These are phyloP conservation scores for Pantelozetes paolii DNA, from an alignment of 2,888 invertebrate genomes.

Conservation along the genomic window DNA sequence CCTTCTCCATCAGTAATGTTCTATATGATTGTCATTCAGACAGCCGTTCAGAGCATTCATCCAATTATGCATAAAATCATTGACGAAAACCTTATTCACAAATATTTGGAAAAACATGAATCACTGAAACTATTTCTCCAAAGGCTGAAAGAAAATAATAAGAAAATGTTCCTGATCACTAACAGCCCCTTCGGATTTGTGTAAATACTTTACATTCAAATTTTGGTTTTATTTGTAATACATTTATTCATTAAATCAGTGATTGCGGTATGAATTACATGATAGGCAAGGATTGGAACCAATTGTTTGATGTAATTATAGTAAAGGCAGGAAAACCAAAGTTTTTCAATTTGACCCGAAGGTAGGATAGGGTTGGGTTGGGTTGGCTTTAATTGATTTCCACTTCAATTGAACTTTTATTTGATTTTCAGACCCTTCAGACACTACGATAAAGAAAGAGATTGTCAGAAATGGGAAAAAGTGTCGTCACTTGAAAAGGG, in stretches of 20 bases:
- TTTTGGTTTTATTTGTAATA: background rate
- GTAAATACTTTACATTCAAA: constrained; percentile 52
- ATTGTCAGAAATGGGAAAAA: constrained; percentile 83
- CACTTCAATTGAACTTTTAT: background rate
- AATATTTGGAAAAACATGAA: constrained; percentile 70
- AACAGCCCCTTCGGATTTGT: constrained; percentile 95
- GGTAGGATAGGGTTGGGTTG: constrained; percentile 59
- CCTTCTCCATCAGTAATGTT: background rate
- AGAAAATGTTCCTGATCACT: constrained; percentile 89
- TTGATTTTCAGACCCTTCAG: constrained; percentile 67
- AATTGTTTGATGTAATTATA: constrained; percentile 87
- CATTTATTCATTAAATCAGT: constrained; percentile 56
- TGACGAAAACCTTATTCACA: constrained; percentile 63
- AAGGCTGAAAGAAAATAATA: constrained; percentile 67
- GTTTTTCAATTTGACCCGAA: constrained; percentile 82
- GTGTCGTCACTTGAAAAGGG: constrained; percentile 81
- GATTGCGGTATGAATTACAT: constrained; percentile 86
- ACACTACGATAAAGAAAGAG: constrained; percentile 73
- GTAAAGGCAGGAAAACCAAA: constrained; percentile 92
- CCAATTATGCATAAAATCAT: constrained; percentile 85
- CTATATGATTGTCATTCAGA: constrained; percentile 57
- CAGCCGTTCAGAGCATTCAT: constrained; percentile 79
- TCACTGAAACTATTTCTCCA: constrained; percentile 70
- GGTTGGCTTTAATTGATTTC: background rate
- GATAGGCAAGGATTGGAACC: constrained; percentile 80